phyloP scores from a whole-genome alignment of 37 sponge, comb jelly and placozoan species.

The Petrosia ficiformis region DNA sequence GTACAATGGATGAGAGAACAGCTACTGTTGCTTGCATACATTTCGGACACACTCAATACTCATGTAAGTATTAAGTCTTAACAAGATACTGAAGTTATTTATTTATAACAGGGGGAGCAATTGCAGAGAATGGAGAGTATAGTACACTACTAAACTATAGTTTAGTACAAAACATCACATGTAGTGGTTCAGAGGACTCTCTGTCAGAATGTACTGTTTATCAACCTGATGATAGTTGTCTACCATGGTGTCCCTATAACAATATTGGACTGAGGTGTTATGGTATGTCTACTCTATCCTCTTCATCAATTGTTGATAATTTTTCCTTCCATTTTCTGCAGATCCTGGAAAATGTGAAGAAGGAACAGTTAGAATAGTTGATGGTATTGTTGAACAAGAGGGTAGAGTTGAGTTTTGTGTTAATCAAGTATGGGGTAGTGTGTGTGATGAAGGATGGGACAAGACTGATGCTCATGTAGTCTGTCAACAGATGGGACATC shows the following conservation, averaged over 20 bases:
- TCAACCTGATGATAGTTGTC: background rate
- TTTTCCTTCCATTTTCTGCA: background rate
- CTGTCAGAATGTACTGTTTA: background rate
- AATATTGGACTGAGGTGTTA: background rate
- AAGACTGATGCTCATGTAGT: constrained; percentile 4
- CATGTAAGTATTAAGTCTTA: background rate
- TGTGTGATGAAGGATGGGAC: background rate
- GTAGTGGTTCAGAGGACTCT: background rate
- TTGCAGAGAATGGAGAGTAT: background rate
- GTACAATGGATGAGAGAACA: background rate
- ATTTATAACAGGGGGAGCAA: background rate
- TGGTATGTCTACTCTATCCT: background rate
- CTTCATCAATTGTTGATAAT: background rate
- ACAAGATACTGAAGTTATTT: background rate
- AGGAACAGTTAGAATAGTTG: background rate
- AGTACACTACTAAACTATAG: background rate
- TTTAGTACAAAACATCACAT: background rate
- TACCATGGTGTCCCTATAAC: background rate
- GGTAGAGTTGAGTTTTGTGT: constrained; percentile 4
- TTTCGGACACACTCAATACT: background rate
- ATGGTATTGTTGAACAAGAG: constrained; percentile 11
- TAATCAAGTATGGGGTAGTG: constrained; percentile 8
- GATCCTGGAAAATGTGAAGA: background rate
- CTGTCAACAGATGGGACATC: background rate
- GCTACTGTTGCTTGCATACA: background rate